phyloP scores from a whole-genome alignment of 2,797 vertebrate genomes.

The Poeciliopsis gracilis region DNA sequence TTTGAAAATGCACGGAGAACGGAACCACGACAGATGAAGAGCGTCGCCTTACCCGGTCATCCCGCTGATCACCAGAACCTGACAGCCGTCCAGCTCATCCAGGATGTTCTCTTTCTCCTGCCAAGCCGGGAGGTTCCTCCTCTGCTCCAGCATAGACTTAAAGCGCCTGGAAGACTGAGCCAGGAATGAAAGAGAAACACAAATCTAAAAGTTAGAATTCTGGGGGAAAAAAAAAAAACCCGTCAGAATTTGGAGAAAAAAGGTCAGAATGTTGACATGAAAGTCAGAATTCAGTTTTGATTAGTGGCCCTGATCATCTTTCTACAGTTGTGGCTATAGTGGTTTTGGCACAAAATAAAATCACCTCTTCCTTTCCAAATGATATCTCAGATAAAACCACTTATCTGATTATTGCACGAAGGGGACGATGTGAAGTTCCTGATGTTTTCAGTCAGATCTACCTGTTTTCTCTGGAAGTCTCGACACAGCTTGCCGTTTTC shows the following conservation, averaged over 20 bases:
- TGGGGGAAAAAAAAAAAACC: no score
- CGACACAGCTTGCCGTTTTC: slow-evolving; percentile 89
- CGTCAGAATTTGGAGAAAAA: no score
- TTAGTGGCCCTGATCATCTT: no score
- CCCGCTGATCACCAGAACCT: slow-evolving; percentile 95
- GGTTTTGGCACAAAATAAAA: no score
- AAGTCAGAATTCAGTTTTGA: no score
- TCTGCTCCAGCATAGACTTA: slow-evolving; percentile 89
- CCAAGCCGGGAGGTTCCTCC: slow-evolving; percentile 93
- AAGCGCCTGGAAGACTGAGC: slow-evolving; percentile 87
- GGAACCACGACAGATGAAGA: not conserved
- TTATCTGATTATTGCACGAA: no score
- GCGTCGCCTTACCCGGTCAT: slow-evolving; percentile 91
- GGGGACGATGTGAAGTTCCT: not conserved
- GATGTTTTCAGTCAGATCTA: slow-evolving; percentile 21
- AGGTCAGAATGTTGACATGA: no score
- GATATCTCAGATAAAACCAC: no score
- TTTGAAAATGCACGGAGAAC: not conserved
- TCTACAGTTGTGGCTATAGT: no score
- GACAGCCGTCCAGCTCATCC: slow-evolving; percentile 81
- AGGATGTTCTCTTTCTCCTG: slow-evolving; percentile 89
- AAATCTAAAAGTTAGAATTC: no score
- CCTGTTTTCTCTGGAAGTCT: slow-evolving; percentile 88
- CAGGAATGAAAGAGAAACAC: not conserved
- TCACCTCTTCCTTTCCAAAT: no score